phyloP scores from a whole-genome alignment of 2,113 vertebrate genomes.

The Hippoglossus stenolepis region DNA sequence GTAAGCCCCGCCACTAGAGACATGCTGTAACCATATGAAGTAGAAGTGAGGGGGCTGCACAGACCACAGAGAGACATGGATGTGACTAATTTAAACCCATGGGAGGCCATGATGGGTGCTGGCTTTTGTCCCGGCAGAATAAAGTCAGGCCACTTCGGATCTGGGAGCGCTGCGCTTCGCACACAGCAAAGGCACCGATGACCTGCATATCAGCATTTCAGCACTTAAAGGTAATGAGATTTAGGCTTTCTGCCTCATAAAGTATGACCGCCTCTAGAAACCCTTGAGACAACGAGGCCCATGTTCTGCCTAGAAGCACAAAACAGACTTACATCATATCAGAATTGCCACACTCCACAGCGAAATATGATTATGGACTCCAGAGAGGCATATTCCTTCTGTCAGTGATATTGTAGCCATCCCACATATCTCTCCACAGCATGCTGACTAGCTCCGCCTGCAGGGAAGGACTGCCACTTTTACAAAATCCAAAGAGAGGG shows the following conservation, averaged over 20 bases:
- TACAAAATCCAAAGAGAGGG: slow-evolving; percentile 56
- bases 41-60: slow-evolving; percentile 48
- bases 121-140: slow-evolving; percentile 63
- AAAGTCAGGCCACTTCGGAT: slow-evolving; percentile 61
- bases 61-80: slow-evolving; percentile 53
- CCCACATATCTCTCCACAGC: slow-evolving; percentile 47
- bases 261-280: slow-evolving; percentile 58
- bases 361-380: slow-evolving; percentile 65
- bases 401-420: slow-evolving; percentile 61
- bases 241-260: slow-evolving; percentile 61
- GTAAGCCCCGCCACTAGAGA: slow-evolving; percentile 76
- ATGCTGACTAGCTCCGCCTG: slow-evolving; percentile 20
- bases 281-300: slow-evolving; percentile 53
- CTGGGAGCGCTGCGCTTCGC: slow-evolving; percentile 42
- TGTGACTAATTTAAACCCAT: slow-evolving; percentile 78
- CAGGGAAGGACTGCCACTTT: slow-evolving; percentile 39
- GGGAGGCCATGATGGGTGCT: slow-evolving; percentile 68
- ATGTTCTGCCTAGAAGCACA: slow-evolving; percentile 55
- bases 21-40: slow-evolving; percentile 64
- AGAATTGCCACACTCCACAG: slow-evolving; percentile 58
- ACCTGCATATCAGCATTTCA: slow-evolving; percentile 60
- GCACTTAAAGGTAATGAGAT: slow-evolving; percentile 74
- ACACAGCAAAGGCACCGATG: slow-evolving; percentile 29
- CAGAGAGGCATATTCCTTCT: slow-evolving; percentile 49
- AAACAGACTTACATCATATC: slow-evolving; percentile 66